A percentile compares a stretch with the other conserved stretches of the same genome.
Evolutionary conservation across 2,888 invertebrate genomes (phyloP).

Genomic region (Chironomus riparius): DNA sequence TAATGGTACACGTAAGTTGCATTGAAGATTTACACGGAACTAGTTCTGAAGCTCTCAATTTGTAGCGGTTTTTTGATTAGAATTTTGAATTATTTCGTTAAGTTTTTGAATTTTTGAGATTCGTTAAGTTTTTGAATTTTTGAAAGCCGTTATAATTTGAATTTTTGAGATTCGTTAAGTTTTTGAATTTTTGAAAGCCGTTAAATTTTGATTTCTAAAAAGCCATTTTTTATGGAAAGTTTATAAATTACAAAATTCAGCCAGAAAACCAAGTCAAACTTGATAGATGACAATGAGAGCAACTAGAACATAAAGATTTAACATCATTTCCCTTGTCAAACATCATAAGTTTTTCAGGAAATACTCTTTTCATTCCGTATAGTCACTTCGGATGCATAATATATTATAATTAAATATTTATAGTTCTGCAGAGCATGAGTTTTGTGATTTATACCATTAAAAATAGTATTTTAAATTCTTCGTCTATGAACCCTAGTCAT

Average conservation of each 20-base stretch:
- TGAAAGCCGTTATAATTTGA: too few relatives aligned
- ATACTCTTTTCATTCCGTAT: not conserved
- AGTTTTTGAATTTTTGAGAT: not conserved
- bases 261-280: too few relatives aligned
- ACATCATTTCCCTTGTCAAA: not conserved
- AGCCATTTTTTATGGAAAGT: too few relatives aligned
- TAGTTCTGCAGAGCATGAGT: not conserved
- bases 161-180: not conserved
- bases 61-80: too few relatives aligned
- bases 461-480: not conserved
- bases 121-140: too few relatives aligned
- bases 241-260: too few relatives aligned
- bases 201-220: too few relatives aligned
- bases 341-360: not conserved
- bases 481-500: not conserved
- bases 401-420: not conserved
- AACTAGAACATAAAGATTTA: too few relatives aligned
- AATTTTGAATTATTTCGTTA: not conserved
- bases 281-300: too few relatives aligned
- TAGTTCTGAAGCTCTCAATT: too few relatives aligned
- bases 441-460: slow-evolving; percentile 6
- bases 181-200: not conserved
- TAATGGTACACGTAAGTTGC: too few relatives aligned
- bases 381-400: not conserved
- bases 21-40: too few relatives aligned